Base-by-base conservation (phyloP, 2,888 invertebrate genomes). In the Acrocera orbiculus region DNA sequence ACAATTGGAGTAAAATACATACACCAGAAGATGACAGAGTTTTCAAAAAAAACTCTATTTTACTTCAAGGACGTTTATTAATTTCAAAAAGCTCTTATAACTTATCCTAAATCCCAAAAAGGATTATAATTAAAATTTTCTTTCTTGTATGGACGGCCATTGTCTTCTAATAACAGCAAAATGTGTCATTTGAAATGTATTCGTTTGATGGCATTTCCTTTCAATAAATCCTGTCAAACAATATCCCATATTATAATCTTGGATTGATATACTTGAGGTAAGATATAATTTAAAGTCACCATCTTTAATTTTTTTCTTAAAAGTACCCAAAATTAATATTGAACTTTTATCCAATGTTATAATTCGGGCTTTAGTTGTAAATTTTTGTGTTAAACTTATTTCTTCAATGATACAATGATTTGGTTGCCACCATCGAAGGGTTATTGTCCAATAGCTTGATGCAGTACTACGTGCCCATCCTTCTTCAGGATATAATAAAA, bases 201-300 rank as follows among this genome's bases (percentile, higher is more conserved):
- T 79, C 46, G 74, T 73, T 52, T 74, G 71, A 44, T 76, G 74
- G 53, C 70, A 70, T 45, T 83, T 83, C 13, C 83, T 67, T 56
- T 85, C 85, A 50, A 85, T 64, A 9, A 79, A 80, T 9, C 85
- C 85, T 2, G 83, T 85, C 71, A 86, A 79, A 52, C 80, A 80
- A 66, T 85, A 86, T 31, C 85, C 85, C 75, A 82, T 80, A 62
- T 83, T 82, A 66, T 82, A 83, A 62, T 86, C 85, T 32, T 81
- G 76, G 50, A 77, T 74, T 29, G 79, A 77, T 49, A 86, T 81
- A 61, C 82, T 80, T 39, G 82, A 81, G 39, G 82, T 83, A 52
- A 86, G 69, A 61, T 76, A 76, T 54, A 83, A 63, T 72, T 80
- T 80, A 56, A 81, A 81, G 60, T 81, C 80, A 20, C 75, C 72